These are phyloP conservation scores for Bimastos eiseni DNA, from an alignment of 2,888 invertebrate genomes.

Conservation along the genomic window DNA sequence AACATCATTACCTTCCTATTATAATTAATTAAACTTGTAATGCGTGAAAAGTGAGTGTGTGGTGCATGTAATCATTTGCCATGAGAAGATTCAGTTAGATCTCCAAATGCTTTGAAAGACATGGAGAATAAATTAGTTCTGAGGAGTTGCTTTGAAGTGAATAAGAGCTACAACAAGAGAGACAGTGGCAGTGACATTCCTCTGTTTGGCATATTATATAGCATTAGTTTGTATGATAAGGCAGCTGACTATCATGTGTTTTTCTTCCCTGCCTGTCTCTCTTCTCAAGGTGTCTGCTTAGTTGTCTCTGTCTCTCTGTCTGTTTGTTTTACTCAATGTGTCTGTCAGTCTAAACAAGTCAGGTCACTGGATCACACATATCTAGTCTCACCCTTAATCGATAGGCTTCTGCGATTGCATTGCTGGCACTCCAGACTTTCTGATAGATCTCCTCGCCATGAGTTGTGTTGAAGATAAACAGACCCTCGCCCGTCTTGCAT, in stretches of 20 bases:
- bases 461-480: conserved; percentile 52
- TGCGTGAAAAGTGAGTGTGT: too few relatives aligned
- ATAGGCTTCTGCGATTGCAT: conserved; percentile 23
- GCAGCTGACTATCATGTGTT: too few relatives aligned
- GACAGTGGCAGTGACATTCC: too few relatives aligned
- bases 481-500: conserved; percentile 54
- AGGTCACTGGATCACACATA: not conserved
- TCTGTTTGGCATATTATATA: too few relatives aligned
- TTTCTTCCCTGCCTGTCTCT: not conserved
- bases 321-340: not conserved
- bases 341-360: not conserved
- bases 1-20: not conserved
- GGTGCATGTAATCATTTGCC: too few relatives aligned
- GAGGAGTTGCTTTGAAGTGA: too few relatives aligned
- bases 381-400: not conserved
- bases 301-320: not conserved
- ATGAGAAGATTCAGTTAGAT: too few relatives aligned
- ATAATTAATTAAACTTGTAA: not conserved
- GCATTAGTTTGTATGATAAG: too few relatives aligned
- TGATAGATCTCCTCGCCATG: conserved; percentile 52
- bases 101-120: too few relatives aligned
- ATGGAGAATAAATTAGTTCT: too few relatives aligned
- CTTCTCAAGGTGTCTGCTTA: not conserved
- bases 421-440: conserved; percentile 51
- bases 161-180: too few relatives aligned